Evolutionary conservation across 2,888 invertebrate species (phyloP).

Genomic region (Uropetala carovei): DNA sequence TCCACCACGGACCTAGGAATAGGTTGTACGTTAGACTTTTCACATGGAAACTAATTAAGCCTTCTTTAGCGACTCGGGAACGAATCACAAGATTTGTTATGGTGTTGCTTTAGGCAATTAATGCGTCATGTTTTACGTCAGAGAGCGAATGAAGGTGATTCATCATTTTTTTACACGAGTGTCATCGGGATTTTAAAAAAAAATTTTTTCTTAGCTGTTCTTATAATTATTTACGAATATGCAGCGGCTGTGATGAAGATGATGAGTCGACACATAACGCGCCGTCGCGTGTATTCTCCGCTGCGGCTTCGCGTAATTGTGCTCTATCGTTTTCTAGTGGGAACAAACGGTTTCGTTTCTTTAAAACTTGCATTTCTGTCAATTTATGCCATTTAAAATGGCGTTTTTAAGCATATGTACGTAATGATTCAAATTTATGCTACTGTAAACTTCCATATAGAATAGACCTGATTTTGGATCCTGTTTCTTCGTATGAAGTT

Average conservation of each 20-base stretch:
- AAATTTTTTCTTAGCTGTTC: slow-evolving; percentile 1
- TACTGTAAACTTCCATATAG: too few species aligned
- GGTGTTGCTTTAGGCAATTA: background rate
- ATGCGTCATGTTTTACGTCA: background rate
- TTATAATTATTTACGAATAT: slow-evolving; percentile 34
- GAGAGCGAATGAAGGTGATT: background rate
- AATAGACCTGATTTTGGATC: too few species aligned
- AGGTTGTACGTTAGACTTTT: background rate
- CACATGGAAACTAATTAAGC: background rate
- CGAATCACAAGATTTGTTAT: background rate
- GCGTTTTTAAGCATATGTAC: too few species aligned
- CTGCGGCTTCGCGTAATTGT: background rate
- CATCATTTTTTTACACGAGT: background rate
- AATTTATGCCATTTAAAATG: too few species aligned
- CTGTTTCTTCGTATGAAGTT: too few species aligned
- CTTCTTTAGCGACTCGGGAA: background rate
- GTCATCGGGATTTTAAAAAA: background rate
- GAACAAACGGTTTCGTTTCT: too few species aligned
- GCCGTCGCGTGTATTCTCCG: background rate
- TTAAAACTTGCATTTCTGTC: too few species aligned
- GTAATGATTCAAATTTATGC: too few species aligned
- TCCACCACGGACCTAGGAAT: background rate
- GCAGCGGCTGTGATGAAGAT: slow-evolving; percentile 36
- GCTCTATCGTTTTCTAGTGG: too few species aligned
- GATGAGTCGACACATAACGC: background rate